These are phyloP conservation scores for Wasmannia auropunctata DNA, from an alignment of 1,140 invertebrate species.

Conservation along the genomic window DNA sequence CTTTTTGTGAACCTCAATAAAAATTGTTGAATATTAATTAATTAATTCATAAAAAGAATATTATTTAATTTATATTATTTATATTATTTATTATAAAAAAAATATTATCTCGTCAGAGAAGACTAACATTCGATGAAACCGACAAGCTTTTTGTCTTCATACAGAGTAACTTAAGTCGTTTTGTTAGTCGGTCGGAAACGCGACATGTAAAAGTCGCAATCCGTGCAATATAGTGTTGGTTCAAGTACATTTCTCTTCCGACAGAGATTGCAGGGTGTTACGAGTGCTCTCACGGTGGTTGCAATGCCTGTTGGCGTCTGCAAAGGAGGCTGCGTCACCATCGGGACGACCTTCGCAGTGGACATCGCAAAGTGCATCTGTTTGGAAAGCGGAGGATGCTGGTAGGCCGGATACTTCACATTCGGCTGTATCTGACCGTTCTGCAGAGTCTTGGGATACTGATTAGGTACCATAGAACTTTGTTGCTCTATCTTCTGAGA, in stretches of 20 bases:
- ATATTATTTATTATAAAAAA: too few species aligned
- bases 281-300: constrained; percentile 85
- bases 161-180: constrained; percentile 16
- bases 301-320: constrained; percentile 80
- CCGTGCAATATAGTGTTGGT: constrained; percentile 92
- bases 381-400: constrained; percentile 86
- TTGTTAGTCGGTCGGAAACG: constrained; percentile 89
- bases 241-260: constrained; percentile 92
- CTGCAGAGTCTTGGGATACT: constrained; percentile 82
- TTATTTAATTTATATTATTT: too few species aligned
- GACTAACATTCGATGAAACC: not conserved
- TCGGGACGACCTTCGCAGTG: constrained; percentile 87
- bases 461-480: constrained; percentile 76
- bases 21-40: too few species aligned
- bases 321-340: constrained; percentile 57
- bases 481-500: constrained; percentile 77
- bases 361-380: constrained; percentile 88
- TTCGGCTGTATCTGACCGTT: constrained; percentile 81
- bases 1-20: not conserved
- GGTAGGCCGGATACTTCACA: constrained; percentile 86
- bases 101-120: not conserved
- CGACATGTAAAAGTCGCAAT: constrained; percentile 97
- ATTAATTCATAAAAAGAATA: too few species aligned
- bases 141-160: not conserved
- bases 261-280: constrained; percentile 91